phyloP scores from a whole-genome alignment of 2,113 vertebrate species.

The Illadopsis cleaveri region DNA sequence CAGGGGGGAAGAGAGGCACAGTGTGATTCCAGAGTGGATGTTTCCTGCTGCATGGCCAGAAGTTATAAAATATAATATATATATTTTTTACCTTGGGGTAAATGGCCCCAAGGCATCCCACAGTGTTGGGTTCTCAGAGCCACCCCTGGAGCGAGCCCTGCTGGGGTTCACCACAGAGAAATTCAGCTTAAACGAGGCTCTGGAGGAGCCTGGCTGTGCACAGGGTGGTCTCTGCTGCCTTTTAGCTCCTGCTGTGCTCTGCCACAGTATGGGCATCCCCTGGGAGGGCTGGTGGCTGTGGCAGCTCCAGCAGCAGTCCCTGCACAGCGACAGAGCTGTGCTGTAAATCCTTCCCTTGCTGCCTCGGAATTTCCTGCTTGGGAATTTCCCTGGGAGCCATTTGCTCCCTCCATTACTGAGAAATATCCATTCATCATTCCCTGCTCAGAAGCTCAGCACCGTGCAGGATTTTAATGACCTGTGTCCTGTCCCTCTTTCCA shows the following conservation, averaged over 20 bases:
- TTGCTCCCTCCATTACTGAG: not conserved
- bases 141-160: accelerated
- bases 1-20: not conserved
- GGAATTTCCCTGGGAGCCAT: not conserved
- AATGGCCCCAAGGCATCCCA: accelerated
- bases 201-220: not conserved
- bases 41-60: not conserved
- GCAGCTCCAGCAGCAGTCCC: not conserved
- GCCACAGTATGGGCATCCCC: not conserved
- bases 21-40: not conserved
- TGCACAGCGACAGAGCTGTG: accelerated
- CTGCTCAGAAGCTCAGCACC: not conserved
- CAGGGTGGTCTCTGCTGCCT: not conserved
- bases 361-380: not conserved
- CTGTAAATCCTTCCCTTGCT: not conserved
- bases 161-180: not conserved
- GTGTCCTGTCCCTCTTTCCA: not conserved
- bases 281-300: not conserved
- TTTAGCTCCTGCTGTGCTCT: not conserved
- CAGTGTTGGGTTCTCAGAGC: not conserved
- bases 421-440: not conserved
- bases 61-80: not conserved
- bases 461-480: not conserved
- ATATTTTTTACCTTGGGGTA: no score
- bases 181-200: not conserved